Conservation (phyloP, 2,797 vertebrate species). For the Gobionotothen gibberifrons region DNA sequence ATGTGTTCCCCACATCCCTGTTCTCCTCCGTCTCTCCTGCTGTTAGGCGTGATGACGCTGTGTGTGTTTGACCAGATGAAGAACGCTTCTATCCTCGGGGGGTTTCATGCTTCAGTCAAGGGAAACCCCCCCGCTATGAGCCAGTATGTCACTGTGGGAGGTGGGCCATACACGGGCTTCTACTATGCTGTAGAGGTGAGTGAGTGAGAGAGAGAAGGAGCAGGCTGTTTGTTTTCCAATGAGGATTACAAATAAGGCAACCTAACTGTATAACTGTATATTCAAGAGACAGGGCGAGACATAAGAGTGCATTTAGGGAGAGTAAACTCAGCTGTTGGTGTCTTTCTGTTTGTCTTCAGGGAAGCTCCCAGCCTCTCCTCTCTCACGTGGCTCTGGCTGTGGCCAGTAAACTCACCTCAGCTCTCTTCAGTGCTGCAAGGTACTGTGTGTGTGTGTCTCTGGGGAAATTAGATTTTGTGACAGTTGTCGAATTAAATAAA, state of each 20-base stretch:
- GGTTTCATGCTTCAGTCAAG: constrained; percentile 94
- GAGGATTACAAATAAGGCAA: too few relatives aligned
- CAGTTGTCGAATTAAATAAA: too few relatives aligned
- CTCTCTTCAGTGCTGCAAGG: constrained; percentile 97
- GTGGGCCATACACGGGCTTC: constrained; percentile 95
- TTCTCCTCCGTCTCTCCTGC: constrained; percentile 1
- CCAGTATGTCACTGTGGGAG: constrained; percentile 95
- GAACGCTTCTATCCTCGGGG: constrained; percentile 95
- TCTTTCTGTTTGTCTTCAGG: constrained; percentile 78
- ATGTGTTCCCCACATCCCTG: not conserved
- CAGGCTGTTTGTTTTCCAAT: not conserved
- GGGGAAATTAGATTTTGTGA: too few relatives aligned
- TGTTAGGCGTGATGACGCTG: constrained; percentile 92
- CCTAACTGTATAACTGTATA: not conserved
- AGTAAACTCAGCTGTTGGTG: not conserved
- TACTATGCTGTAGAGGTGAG: constrained; percentile 96
- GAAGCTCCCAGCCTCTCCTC: constrained; percentile 94
- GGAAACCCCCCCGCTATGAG: constrained; percentile 97
- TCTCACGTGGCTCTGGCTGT: constrained; percentile 97
- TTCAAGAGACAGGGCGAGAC: not conserved
- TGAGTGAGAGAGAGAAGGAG: constrained; percentile 9
- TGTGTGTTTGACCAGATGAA: constrained; percentile 99
- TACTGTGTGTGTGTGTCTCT: constrained; percentile 55
- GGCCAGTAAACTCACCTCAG: constrained; percentile 98
- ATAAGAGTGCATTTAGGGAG: not conserved